These are phyloP conservation scores for Odontomachus brunneus DNA, from an alignment of 1,140 invertebrate genomes.

Conservation along the genomic window DNA sequence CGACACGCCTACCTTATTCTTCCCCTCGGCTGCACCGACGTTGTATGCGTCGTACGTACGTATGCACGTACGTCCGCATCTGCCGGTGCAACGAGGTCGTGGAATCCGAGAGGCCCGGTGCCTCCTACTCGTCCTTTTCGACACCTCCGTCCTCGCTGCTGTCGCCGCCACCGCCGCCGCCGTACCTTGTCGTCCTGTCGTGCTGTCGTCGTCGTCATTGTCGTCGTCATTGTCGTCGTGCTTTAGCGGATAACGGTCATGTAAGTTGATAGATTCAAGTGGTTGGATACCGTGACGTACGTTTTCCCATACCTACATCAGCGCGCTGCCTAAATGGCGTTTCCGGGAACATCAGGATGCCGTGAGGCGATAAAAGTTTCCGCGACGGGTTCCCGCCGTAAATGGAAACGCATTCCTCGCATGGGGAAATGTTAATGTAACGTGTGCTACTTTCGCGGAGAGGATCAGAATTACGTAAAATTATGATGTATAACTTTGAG, in stretches of 20 bases:
- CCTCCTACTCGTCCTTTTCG: slow-evolving; percentile 55
- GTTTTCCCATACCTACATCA: slow-evolving; percentile 1
- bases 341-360: neutral
- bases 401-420: neutral
- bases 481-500: slow-evolving; percentile 1
- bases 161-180: neutral
- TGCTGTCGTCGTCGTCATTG: slow-evolving; percentile 30
- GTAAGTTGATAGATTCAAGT: slow-evolving; percentile 27
- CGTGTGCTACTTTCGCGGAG: neutral
- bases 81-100: slow-evolving; percentile 61
- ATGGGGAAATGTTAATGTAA: neutral
- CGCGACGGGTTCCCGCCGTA: neutral
- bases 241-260: neutral
- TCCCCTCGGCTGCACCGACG: slow-evolving; percentile 39
- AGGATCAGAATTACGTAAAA: neutral
- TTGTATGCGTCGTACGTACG: slow-evolving; percentile 56
- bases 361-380: neutral
- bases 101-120: slow-evolving; percentile 47
- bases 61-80: slow-evolving; percentile 61
- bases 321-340: neutral
- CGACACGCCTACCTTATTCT: slow-evolving; percentile 77
- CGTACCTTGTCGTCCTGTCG: slow-evolving; percentile 12
- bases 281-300: slow-evolving; percentile 1
- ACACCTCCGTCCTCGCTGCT: slow-evolving; percentile 54
- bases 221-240: slow-evolving; percentile 20